Conservation (phyloP, 2,888 invertebrate genomes). For the Heliconius aoede region DNA sequence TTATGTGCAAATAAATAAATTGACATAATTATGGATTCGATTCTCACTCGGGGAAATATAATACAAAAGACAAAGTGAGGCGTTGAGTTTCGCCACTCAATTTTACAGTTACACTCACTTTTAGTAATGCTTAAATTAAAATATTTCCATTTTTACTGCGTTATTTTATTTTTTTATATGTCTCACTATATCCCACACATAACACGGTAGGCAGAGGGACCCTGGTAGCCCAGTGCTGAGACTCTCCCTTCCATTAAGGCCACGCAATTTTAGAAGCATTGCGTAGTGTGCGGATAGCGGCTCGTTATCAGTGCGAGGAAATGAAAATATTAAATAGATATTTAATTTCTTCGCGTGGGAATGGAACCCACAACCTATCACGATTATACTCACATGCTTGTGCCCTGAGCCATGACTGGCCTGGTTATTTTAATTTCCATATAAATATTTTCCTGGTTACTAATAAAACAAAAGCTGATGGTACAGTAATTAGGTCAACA, state of each 20-base stretch:
- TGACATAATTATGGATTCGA: too few species aligned
- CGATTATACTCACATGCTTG: neutral
- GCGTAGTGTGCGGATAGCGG: neutral
- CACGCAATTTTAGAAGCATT: too few species aligned
- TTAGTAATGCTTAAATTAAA: too few species aligned
- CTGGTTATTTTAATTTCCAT: neutral
- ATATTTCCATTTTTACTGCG: too few species aligned
- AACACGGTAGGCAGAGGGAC: neutral
- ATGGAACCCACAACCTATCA: neutral
- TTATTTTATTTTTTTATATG: neutral
- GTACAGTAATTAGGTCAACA: conserved; percentile 7
- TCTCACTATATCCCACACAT: neutral
- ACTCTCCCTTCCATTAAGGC: neutral
- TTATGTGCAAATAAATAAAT: too few species aligned
- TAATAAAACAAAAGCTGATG: neutral
- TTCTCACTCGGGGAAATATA: too few species aligned
- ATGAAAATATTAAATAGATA: neutral
- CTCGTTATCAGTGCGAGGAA: neutral
- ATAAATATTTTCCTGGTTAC: neutral
- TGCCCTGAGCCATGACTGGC: neutral
- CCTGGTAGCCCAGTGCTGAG: neutral
- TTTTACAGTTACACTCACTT: too few species aligned
- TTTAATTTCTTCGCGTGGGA: neutral
- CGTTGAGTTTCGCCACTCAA: too few species aligned
- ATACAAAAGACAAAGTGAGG: too few species aligned